Evolutionary conservation across 1,140 invertebrate species (phyloP), one percentile per base, ranked within the genome.

Genomic region (Macrotrachela quadricornifera): DNA sequence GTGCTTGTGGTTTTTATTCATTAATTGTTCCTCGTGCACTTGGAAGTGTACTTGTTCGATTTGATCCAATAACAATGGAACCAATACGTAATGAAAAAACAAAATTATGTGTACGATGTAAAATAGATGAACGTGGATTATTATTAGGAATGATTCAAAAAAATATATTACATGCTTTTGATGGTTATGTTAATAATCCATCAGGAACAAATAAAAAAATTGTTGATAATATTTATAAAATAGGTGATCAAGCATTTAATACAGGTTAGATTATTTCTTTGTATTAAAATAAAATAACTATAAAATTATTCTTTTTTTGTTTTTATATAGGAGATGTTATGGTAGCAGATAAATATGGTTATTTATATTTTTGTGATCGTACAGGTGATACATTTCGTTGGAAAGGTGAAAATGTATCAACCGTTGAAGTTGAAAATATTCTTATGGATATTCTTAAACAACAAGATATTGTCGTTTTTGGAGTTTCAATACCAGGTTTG

Each of bases 391-490:
- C 91, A 1, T 97, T 88, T 73, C 77, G 91, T 48, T 78, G 75
- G 75, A 85, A 87, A 67, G 91, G 92, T n/a, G 94, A 99, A 73
- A 99, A 99, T 70, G 91, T 97, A 2, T 92, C 86, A 6, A 97
- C 94, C 0, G 82, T 83, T 6, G 94, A 99, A 74, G 82, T 99
- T 1, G 92, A 99, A 71, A 83, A 79, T 3, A 77, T 88, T 50
- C 76, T 97, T 1, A 91, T 85, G 56, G 84, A 85, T 64, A 66
- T 85, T 18, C 73, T 82, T 14, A 76, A 79, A 50, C 82, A 90
- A 57, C 77, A 80, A 61, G 90, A 97, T 68, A 83, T 81, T 51
- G 80, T 92, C 38, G 87, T 94, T 9, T 95, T 87, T 67, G 88
- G 90, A 21, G 86, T 95, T 1, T 75, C 82, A 71, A 81, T 94